These are phyloP conservation scores for Enteromius afrohamiltoni DNA, from an alignment of 2,797 vertebrate genomes.

Conservation along the genomic window DNA sequence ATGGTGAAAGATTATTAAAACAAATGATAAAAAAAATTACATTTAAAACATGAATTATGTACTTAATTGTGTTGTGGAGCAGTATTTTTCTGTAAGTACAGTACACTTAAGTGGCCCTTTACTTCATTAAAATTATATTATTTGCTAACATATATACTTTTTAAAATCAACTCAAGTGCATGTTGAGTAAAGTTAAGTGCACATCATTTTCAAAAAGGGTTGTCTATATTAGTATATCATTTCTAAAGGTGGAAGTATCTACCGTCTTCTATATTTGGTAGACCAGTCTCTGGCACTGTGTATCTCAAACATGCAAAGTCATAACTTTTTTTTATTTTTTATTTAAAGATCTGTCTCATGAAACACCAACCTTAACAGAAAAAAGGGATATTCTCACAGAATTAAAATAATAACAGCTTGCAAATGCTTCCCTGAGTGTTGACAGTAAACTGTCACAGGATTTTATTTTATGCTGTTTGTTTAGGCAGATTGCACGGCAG, in stretches of 20 bases:
- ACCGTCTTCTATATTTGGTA: conserved; percentile 49
- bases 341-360: conserved; percentile 62
- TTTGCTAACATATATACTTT: neutral
- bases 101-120: neutral
- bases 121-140: neutral
- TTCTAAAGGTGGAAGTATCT: conserved; percentile 50
- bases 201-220: neutral
- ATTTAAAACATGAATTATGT: neutral
- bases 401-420: conserved; percentile 55
- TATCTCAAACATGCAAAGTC: conserved; percentile 65
- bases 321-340: conserved; percentile 66
- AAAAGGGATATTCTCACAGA: conserved; percentile 60
- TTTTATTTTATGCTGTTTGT: conserved; percentile 65
- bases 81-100: neutral
- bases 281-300: conserved; percentile 50
- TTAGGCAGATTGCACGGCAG: conserved; percentile 64
- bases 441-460: conserved; percentile 64
- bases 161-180: neutral
- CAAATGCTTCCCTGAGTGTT: conserved; percentile 42
- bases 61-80: neutral
- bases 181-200: neutral
- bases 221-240: conserved; percentile 26
- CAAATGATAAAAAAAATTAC: neutral
- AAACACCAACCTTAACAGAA: conserved; percentile 47
- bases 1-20: neutral